Conservation (phyloP, 2,797 vertebrate genomes). For the Sitta carolinensis region DNA sequence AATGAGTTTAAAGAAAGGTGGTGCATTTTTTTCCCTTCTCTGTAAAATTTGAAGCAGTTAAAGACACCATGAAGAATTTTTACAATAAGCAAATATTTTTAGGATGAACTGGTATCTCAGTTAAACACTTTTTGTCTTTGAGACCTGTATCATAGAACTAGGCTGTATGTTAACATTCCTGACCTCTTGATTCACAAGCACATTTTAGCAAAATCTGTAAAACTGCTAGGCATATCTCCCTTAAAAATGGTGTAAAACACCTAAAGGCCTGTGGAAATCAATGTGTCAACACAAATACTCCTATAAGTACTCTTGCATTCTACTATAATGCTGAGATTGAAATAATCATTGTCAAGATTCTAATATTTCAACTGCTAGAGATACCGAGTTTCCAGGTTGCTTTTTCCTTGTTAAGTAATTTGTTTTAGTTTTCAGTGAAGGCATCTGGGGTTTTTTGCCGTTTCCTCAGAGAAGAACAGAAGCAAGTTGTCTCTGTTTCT, state of each 20-base stretch:
- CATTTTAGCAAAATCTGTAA: background rate
- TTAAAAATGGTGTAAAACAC: background rate
- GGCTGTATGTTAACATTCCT: background rate
- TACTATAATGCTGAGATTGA: background rate
- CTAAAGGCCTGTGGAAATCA: background rate
- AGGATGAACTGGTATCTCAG: background rate
- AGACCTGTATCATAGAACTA: background rate
- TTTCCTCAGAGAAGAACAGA: background rate
- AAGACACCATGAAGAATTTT: background rate
- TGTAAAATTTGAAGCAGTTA: background rate
- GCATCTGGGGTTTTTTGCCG: accelerated
- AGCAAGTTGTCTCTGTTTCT: background rate
- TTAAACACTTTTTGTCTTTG: background rate
- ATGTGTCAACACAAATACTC: background rate
- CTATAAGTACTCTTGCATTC: background rate
- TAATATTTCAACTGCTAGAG: background rate
- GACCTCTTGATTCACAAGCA: background rate
- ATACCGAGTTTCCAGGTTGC: background rate
- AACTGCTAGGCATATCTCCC: background rate
- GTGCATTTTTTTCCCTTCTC: background rate
- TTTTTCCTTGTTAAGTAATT: background rate
- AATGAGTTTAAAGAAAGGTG: background rate
- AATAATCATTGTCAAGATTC: background rate
- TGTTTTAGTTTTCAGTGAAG: background rate
- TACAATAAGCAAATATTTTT: background rate